phyloP scores from a whole-genome alignment of 2,113 vertebrate genomes.

The Leucopternis melanops region DNA sequence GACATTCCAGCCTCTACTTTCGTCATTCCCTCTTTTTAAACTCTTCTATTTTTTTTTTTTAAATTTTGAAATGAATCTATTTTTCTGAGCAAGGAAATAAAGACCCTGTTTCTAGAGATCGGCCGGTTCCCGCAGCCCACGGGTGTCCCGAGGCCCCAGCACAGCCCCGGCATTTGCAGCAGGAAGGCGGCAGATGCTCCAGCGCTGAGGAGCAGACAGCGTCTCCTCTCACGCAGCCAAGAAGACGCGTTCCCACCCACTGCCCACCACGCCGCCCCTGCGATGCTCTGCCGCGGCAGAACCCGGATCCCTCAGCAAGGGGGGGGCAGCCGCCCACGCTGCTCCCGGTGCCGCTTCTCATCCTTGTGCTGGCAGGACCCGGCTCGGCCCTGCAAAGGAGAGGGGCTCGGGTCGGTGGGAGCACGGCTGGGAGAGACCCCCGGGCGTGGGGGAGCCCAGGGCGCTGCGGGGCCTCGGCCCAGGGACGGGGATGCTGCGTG shows the following conservation, averaged over 20 bases:
- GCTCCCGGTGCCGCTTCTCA: not conserved
- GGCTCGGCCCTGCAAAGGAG: not conserved
- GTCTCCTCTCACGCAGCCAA: rapidly evolving
- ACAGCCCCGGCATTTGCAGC: rapidly evolving
- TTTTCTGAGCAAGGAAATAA: conserved; percentile 25
- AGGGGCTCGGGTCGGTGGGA: not conserved
- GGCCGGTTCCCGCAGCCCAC: rapidly evolving
- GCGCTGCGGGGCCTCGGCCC: rapidly evolving
- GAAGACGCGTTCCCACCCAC: rapidly evolving
- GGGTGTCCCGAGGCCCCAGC: not conserved
- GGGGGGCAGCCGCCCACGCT: rapidly evolving
- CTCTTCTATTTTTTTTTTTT: not conserved
- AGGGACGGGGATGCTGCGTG: not conserved
- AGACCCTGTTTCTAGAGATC: not conserved
- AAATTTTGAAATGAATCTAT: not conserved
- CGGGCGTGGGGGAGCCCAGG: not conserved
- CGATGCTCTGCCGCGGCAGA: rapidly evolving
- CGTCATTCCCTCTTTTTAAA: not conserved
- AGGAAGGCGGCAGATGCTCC: not conserved
- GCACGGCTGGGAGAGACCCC: not conserved
- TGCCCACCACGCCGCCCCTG: rapidly evolving
- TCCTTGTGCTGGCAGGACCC: not conserved
- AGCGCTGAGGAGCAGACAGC: not conserved
- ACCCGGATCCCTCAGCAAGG: not conserved
- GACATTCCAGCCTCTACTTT: not conserved